phyloP scores from a whole-genome alignment of 1,140 invertebrate genomes.

The Ceratina calcarata region DNA sequence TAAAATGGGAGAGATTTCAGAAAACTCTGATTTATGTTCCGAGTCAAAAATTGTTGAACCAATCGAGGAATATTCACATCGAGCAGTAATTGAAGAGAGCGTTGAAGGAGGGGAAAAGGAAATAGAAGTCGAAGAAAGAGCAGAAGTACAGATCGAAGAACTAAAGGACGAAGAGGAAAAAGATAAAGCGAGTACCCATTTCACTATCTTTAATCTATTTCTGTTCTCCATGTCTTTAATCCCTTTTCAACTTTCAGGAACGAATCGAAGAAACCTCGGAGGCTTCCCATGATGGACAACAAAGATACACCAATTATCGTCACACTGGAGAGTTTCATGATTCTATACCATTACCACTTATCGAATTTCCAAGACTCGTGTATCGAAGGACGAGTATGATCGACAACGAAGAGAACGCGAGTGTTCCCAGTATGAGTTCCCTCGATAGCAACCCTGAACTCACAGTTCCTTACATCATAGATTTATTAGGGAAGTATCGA shows the following conservation, averaged over 20 bases:
- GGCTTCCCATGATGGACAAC: constrained; percentile 63
- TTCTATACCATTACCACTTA: constrained; percentile 70
- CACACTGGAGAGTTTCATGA: constrained; percentile 78
- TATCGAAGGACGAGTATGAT: neutral
- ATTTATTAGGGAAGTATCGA: neutral
- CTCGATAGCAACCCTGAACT: neutral
- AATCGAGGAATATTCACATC: neutral
- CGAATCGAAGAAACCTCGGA: constrained; percentile 19
- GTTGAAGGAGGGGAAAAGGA: neutral
- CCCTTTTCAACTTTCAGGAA: neutral
- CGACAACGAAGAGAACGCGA: neutral
- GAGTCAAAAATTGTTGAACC: neutral
- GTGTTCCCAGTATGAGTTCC: too few relatives aligned
- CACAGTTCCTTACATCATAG: neutral
- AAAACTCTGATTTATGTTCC: neutral
- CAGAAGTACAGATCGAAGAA: too few relatives aligned
- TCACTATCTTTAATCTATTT: neutral
- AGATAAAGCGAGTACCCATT: neutral
- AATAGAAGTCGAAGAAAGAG: neutral
- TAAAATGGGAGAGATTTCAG: too few relatives aligned
- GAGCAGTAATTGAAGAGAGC: neutral
- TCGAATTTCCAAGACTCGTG: constrained; percentile 5
- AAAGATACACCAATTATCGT: constrained; percentile 60
- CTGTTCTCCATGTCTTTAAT: neutral
- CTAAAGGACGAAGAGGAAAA: too few relatives aligned